Evolutionary conservation across 2,888 invertebrate species (phyloP).

Genomic region (Temnothorax ravouxi): DNA sequence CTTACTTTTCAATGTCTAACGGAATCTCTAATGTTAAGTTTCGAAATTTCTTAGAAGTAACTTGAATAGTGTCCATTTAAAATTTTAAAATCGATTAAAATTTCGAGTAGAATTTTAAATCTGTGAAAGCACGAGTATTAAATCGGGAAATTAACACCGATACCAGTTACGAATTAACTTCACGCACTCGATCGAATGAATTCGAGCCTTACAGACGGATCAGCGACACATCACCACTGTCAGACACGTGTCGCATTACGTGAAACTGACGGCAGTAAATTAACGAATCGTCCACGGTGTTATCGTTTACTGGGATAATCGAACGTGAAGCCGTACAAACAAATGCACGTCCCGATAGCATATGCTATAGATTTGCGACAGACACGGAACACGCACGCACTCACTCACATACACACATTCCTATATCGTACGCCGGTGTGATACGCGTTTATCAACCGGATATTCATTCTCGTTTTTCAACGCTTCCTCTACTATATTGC

Average conservation of each 20-base stretch:
- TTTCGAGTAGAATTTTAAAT: conserved; percentile 8
- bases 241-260: conserved; percentile 18
- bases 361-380: conserved; percentile 56
- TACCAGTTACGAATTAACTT: not conserved
- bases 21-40: not conserved
- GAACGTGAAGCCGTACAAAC: conserved; percentile 18
- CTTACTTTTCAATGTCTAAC: not conserved
- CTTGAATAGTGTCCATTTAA: not conserved
- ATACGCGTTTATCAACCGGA: conserved; percentile 64
- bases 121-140: not conserved
- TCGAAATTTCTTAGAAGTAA: not conserved
- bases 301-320: conserved; percentile 63
- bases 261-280: conserved; percentile 47
- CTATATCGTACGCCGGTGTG: not conserved
- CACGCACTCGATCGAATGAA: not conserved
- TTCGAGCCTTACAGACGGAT: conserved; percentile 13
- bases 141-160: no score
- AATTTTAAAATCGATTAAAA: conserved; percentile 9
- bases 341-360: conserved; percentile 61
- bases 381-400: not conserved
- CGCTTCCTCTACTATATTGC: conserved; percentile 19
- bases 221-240: conserved; percentile 24
- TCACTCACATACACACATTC: not conserved
- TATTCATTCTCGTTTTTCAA: conserved; percentile 60
- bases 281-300: conserved; percentile 20